Conservation (phyloP, 2,797 vertebrate species). For the Leptatherina wallacei region DNA sequence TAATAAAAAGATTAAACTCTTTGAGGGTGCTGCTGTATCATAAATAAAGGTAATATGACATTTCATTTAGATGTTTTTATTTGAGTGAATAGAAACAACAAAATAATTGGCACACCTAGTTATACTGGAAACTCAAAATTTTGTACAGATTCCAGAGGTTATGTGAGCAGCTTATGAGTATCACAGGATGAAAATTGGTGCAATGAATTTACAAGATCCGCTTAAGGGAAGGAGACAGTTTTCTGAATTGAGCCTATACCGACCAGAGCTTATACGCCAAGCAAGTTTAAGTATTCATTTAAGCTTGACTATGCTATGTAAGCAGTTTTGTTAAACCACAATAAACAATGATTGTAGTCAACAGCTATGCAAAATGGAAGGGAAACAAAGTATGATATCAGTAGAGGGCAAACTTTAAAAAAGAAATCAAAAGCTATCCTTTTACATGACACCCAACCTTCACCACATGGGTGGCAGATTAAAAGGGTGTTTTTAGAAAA, state of each 20-base stretch:
- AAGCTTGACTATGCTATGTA: background rate
- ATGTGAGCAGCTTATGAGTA: background rate
- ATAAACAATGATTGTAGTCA: background rate
- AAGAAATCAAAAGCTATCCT: background rate
- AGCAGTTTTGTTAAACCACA: background rate
- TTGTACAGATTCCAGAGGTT: too few relatives aligned
- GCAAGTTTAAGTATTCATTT: background rate
- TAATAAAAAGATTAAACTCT: too few relatives aligned
- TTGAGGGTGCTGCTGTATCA: too few relatives aligned
- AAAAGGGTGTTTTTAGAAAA: slow-evolving; percentile 4
- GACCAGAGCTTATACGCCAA: background rate
- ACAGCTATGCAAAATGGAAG: background rate
- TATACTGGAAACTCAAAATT: background rate
- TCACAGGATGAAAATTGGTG: background rate
- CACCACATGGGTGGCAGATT: background rate
- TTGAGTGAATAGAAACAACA: background rate
- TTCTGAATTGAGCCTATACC: background rate
- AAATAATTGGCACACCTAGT: background rate
- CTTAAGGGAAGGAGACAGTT: background rate
- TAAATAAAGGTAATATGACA: background rate
- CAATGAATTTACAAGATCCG: background rate
- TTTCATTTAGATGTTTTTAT: background rate
- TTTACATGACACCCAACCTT: background rate
- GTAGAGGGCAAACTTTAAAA: background rate
- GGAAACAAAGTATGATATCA: background rate